Base-by-base conservation (phyloP, 2,888 invertebrate species). In the Pycnomerus fuliginosus region DNA sequence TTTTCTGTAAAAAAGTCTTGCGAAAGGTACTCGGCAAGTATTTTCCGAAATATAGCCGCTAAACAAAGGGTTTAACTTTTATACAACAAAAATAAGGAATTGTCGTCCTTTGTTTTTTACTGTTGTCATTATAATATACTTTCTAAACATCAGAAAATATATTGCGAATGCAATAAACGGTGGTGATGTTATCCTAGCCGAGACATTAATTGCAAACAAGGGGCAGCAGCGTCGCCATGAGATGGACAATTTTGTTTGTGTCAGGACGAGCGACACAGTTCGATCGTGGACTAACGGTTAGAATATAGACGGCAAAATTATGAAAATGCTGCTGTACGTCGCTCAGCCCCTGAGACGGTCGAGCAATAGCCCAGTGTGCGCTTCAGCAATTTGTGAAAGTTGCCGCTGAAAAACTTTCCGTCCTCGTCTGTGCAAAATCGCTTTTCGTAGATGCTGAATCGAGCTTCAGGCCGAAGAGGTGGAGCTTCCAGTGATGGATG, bases 291-390 rank as follows among this genome's bases (percentile, higher is more conserved):
- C 58, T 60, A 72, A 73, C 72, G 71, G 58, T 65, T 72, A 71
- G 78, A 76, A 78, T 78, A 78, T 76, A 77, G 76, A 78, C 76
- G 75, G 75, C 74, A 72, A 71, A 77, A 77, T 78, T 78, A 78
- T 77, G 77, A 78, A 78, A 78, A 77, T 78, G 72, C 75, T 71
- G 39, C 48, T 65, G 66, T 70, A 72, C 72, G 73, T 73, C 72
- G 73, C 72, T 70, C 59, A 55, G 55, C 48, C 55, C 53, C 50
- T 46, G 50, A 56, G 54, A 58, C 56, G 54, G 51, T 50, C 52
- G 45, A 48, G 51, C 51, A 36, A 55, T 54, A 44, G 53, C 50
- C 41, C 40, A 37, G 31, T 44, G n/a, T n/a, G 31, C 49, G 45
- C 50, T 53, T 44, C 50, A 48, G 40, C 48, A 45, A 38, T 33